These are phyloP conservation scores for Amphipoea lucens DNA, from an alignment of 2,888 invertebrate genomes.

Conservation along the genomic window DNA sequence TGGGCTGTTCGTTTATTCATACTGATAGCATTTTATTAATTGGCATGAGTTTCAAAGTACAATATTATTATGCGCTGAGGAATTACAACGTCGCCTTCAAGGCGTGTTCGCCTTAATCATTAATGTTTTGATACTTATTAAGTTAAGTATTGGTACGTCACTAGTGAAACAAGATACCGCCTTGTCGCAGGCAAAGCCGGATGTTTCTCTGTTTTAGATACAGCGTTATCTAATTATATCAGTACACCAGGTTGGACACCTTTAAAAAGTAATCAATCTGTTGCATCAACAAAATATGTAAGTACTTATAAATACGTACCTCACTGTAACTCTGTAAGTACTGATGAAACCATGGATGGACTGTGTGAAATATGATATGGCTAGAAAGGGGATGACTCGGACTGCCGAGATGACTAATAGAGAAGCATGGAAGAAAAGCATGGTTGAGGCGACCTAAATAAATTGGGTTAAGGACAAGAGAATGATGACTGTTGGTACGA, in stretches of 20 bases:
- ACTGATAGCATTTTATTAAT: slow-evolving; percentile 59
- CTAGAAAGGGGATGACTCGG: neutral
- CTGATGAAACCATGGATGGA: neutral
- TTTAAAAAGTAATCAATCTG: slow-evolving; percentile 13
- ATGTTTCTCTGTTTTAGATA: slow-evolving; percentile 54
- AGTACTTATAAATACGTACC: neutral
- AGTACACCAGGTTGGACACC: slow-evolving; percentile 11
- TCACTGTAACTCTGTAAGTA: no score
- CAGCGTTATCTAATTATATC: slow-evolving; percentile 45
- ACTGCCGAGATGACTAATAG: neutral
- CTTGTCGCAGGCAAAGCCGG: slow-evolving; percentile 56
- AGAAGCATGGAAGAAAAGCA: neutral
- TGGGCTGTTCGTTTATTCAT: slow-evolving; percentile 41
- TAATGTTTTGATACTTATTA: slow-evolving; percentile 68
- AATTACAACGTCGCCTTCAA: slow-evolving; percentile 46
- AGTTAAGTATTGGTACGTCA: slow-evolving; percentile 65
- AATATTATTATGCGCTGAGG: slow-evolving; percentile 61
- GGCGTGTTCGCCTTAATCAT: slow-evolving; percentile 65
- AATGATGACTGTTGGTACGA: neutral
- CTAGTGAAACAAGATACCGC: slow-evolving; percentile 62
- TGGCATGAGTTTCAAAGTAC: slow-evolving; percentile 48
- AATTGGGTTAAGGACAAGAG: no score
- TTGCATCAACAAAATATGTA: slow-evolving; percentile 3
- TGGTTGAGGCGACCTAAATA: neutral
- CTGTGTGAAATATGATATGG: neutral